A percentile compares a stretch with the other conserved stretches of the same genome.
These are phyloP conservation scores for Seriola quinqueradiata DNA, from an alignment of 2,113 vertebrate species.

Conservation along the genomic window DNA sequence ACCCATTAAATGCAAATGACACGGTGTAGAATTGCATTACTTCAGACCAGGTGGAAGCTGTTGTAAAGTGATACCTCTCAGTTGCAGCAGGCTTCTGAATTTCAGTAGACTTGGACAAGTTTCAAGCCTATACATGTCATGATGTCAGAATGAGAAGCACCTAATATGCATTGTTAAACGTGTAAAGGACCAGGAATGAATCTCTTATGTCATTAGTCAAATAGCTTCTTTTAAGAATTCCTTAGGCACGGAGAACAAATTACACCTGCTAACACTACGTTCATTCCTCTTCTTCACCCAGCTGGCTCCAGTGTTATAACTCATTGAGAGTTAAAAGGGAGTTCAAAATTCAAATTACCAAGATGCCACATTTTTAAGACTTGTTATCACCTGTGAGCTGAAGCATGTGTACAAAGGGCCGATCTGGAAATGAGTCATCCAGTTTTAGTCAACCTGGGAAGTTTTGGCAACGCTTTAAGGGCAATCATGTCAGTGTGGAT, in stretches of 20 bases:
- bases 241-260: constrained; percentile 37
- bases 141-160: constrained; percentile 66
- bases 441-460: neutral
- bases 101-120: constrained; percentile 37
- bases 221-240: constrained; percentile 37
- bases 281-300: constrained; percentile 21
- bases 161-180: constrained; percentile 57
- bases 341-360: constrained; percentile 11
- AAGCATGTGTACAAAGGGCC: constrained; percentile 52
- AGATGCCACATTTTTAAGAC: constrained; percentile 29
- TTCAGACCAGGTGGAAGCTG: constrained; percentile 63
- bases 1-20: constrained; percentile 29
- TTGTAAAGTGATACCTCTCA: constrained; percentile 53
- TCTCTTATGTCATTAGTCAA: constrained; percentile 47
- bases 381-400: constrained; percentile 53
- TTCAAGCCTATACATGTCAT: constrained; percentile 59
- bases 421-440: constrained; percentile 54
- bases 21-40: constrained; percentile 18
- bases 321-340: constrained; percentile 12
- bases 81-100: constrained; percentile 51
- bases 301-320: constrained; percentile 6
- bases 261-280: constrained; percentile 36
- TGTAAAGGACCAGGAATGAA: constrained; percentile 25
- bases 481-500: constrained; percentile 44
- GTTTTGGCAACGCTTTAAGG: constrained; percentile 49